phyloP scores from a whole-genome alignment of 2,797 vertebrate genomes.

The Enteromius anoplus region DNA sequence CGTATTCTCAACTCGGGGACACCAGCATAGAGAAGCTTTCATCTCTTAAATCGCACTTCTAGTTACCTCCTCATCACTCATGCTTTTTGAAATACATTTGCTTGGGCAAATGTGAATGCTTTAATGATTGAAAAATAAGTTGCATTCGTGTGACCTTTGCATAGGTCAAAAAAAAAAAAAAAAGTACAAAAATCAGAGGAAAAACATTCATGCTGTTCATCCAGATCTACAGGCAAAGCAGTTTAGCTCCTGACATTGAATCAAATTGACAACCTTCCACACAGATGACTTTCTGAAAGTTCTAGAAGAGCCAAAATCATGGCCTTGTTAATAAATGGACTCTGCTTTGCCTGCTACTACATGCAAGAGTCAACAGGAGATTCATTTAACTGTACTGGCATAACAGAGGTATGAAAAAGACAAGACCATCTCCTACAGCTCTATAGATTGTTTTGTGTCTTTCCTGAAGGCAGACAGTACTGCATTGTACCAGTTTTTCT shows the following conservation, averaged over 20 bases:
- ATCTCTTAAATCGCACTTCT: slow-evolving; percentile 19
- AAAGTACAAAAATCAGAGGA: background rate
- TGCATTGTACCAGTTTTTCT: slow-evolving; percentile 36
- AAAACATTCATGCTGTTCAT: background rate
- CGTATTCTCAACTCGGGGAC: slow-evolving; percentile 21
- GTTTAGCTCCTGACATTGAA: background rate
- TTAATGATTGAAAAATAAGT: slow-evolving; percentile 11
- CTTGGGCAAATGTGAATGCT: background rate
- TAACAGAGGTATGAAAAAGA: background rate
- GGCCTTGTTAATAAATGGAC: background rate
- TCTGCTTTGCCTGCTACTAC: background rate
- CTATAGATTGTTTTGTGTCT: slow-evolving; percentile 1
- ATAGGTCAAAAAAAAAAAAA: background rate
- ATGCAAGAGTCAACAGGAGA: background rate
- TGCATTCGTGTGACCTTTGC: background rate
- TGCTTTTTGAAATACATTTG: slow-evolving; percentile 14
- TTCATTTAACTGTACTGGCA: background rate
- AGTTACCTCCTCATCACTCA: background rate
- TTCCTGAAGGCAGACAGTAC: slow-evolving; percentile 34
- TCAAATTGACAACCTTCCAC: background rate
- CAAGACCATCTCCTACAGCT: background rate
- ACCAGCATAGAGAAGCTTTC: slow-evolving; percentile 46
- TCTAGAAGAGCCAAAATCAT: background rate
- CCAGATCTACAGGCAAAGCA: background rate
- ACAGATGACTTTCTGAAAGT: background rate